These are phyloP conservation scores for Isurus oxyrinchus DNA, from an alignment of 2,113 vertebrate species.

Conservation along the genomic window DNA sequence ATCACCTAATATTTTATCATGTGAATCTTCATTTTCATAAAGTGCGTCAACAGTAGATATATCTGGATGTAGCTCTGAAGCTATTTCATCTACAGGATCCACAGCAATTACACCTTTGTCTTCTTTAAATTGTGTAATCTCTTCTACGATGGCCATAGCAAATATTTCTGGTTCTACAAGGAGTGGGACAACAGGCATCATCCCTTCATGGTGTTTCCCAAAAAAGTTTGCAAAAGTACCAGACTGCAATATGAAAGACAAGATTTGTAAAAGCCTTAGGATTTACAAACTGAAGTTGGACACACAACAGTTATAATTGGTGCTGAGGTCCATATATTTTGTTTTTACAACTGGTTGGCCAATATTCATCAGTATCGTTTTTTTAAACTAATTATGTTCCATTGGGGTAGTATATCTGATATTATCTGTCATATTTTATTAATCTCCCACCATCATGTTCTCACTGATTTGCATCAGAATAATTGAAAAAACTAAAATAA, in stretches of 20 bases:
- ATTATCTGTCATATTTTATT: background rate
- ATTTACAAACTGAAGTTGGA: background rate
- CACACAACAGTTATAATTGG: background rate
- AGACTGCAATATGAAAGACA: slow-evolving; percentile 56
- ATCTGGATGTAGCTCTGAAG: slow-evolving; percentile 45
- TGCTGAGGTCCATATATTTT: background rate
- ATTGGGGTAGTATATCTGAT: background rate
- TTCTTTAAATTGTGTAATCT: slow-evolving; percentile 45
- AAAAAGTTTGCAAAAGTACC: slow-evolving; percentile 77
- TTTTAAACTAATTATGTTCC: background rate
- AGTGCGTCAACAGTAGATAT: slow-evolving; percentile 47
- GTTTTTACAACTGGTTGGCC: background rate
- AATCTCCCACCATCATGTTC: background rate
- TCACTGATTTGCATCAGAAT: background rate
- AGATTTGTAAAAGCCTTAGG: background rate
- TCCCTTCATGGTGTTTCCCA: slow-evolving; percentile 56
- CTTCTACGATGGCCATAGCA: slow-evolving; percentile 71
- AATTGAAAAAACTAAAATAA: background rate
- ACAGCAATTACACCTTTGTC: slow-evolving; percentile 32
- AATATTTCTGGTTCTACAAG: slow-evolving; percentile 71
- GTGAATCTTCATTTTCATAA: slow-evolving; percentile 43
- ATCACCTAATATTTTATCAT: slow-evolving; percentile 32
- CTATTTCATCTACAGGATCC: slow-evolving; percentile 21
- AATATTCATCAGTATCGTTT: background rate
- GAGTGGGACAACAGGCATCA: slow-evolving; percentile 62